These are phyloP conservation scores for Epinephelus malabaricus DNA, from an alignment of 2,797 vertebrate genomes.

Conservation along the genomic window DNA sequence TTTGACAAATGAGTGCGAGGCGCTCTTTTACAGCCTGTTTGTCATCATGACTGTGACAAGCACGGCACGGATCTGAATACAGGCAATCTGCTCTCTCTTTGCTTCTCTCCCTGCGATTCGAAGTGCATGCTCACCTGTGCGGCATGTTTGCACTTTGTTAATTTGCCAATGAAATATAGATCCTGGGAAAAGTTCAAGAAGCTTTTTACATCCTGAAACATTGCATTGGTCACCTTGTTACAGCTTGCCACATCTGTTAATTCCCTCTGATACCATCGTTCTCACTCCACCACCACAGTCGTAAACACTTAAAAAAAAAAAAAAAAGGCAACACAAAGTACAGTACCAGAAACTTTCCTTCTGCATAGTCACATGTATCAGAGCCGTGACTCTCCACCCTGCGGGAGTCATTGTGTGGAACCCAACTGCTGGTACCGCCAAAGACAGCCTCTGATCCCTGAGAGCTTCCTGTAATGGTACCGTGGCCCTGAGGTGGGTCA, in stretches of 20 bases:
- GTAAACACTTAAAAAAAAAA: slow-evolving; percentile 31
- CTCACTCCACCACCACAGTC: slow-evolving; percentile 4
- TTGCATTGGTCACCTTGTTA: slow-evolving; percentile 11
- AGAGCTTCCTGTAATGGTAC: slow-evolving; percentile 48
- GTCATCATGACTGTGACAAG: slow-evolving; percentile 74
- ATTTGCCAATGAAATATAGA: slow-evolving; percentile 21
- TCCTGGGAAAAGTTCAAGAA: slow-evolving; percentile 30
- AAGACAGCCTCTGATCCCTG: slow-evolving; percentile 40
- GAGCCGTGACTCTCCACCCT: slow-evolving; percentile 36
- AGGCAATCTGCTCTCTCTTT: slow-evolving; percentile 52
- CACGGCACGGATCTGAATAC: slow-evolving; percentile 53
- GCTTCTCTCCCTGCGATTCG: slow-evolving; percentile 4
- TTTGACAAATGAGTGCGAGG: slow-evolving; percentile 74
- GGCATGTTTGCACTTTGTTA: slow-evolving; percentile 31
- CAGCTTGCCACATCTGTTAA: slow-evolving; percentile 16
- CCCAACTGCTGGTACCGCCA: slow-evolving; percentile 22
- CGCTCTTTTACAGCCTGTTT: slow-evolving; percentile 69
- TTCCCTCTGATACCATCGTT: slow-evolving; percentile 25
- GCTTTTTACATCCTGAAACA: slow-evolving; percentile 23
- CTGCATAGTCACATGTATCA: slow-evolving; percentile 17
- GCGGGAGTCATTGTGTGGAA: slow-evolving; percentile 37
- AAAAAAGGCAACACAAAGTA: slow-evolving; percentile 6
- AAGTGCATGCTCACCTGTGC: background rate
- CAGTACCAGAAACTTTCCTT: slow-evolving; percentile 20
- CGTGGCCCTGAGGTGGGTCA: slow-evolving; percentile 65